These are phyloP conservation scores for Amblyopsis rosae DNA, from an alignment of 2,113 vertebrate genomes.

Conservation along the genomic window DNA sequence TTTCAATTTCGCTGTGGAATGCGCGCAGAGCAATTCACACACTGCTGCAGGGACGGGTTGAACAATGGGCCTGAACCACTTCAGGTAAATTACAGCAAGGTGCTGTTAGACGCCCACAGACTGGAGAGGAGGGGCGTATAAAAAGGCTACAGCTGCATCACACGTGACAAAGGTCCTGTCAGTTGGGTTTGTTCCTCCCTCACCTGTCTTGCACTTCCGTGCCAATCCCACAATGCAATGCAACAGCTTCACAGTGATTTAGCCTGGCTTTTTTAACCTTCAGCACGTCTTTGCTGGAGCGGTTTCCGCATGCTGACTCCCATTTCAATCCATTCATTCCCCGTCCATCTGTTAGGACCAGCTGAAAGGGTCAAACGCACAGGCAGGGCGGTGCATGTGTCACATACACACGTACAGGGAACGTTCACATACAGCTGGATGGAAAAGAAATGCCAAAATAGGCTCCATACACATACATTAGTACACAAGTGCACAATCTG, in stretches of 20 bases:
- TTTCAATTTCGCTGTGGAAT: too few species aligned
- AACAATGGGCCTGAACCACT: neutral
- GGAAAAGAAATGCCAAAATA: neutral
- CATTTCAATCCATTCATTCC: too few species aligned
- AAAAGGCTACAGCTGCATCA: too few species aligned
- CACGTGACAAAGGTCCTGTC: too few species aligned
- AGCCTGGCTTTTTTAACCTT: slow-evolving; percentile 1
- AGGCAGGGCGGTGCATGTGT: neutral
- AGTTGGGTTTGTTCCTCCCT: neutral
- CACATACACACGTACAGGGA: neutral
- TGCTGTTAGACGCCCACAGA: too few species aligned
- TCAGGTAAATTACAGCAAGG: too few species aligned
- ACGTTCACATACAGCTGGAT: neutral
- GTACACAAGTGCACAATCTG: neutral
- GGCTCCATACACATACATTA: neutral
- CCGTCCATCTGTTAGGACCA: slow-evolving; percentile 17
- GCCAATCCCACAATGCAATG: slow-evolving; percentile 8
- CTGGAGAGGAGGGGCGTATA: too few species aligned
- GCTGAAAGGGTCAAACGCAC: slow-evolving; percentile 23
- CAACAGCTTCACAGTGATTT: slow-evolving; percentile 4
- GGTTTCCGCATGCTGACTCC: neutral
- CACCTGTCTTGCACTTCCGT: neutral
- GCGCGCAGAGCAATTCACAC: neutral
- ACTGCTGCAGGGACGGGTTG: neutral
- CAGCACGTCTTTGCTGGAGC: slow-evolving; percentile 6